These are phyloP conservation scores for Coenonympha glycerion DNA, from an alignment of 2,888 invertebrate species.

Conservation along the genomic window DNA sequence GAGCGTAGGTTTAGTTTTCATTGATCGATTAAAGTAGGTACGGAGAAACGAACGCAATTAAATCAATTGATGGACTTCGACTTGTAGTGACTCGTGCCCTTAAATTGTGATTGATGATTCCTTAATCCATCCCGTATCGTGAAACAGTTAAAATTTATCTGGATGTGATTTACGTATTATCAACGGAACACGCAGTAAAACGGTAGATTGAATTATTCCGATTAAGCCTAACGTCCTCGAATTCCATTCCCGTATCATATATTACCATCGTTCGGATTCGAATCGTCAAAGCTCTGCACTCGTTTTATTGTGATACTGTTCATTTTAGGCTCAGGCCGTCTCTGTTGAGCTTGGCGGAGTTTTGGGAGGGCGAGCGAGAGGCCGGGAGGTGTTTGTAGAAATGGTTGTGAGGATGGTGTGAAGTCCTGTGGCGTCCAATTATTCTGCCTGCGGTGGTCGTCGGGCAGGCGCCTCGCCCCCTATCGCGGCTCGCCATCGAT, in stretches of 20 bases:
- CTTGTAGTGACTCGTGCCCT: slow-evolving; percentile 3
- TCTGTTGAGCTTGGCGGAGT: slow-evolving; percentile 26
- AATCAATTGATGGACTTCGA: slow-evolving; percentile 10
- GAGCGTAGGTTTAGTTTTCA: slow-evolving; percentile 8
- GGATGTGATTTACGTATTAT: slow-evolving; percentile 10
- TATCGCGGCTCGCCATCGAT: slow-evolving; percentile 73
- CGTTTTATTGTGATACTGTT: slow-evolving; percentile 49
- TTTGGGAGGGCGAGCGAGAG: slow-evolving; percentile 23
- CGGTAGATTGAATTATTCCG: slow-evolving; percentile 34
- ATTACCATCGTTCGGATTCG: slow-evolving; percentile 53
- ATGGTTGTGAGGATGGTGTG: slow-evolving; percentile 53
- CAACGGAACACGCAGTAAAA: slow-evolving; percentile 11
- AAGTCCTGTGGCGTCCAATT: slow-evolving; percentile 75
- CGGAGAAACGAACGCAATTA: slow-evolving; percentile 9
- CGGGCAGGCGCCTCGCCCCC: slow-evolving; percentile 65
- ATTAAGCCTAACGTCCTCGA: slow-evolving; percentile 44
- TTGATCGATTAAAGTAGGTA: slow-evolving; percentile 24
- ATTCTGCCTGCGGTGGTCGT: slow-evolving; percentile 68
- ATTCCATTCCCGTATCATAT: slow-evolving; percentile 52
- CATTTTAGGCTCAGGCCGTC: slow-evolving; percentile 33
- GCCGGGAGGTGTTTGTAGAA: slow-evolving; percentile 26
- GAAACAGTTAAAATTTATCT: slow-evolving; percentile 5
- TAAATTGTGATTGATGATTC: slow-evolving; percentile 21
- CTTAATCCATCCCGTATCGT: slow-evolving; percentile 5
- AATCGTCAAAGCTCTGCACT: slow-evolving; percentile 42